Base-by-base conservation (phyloP, 2,888 invertebrate species). In the Scrobipalpa costella region DNA sequence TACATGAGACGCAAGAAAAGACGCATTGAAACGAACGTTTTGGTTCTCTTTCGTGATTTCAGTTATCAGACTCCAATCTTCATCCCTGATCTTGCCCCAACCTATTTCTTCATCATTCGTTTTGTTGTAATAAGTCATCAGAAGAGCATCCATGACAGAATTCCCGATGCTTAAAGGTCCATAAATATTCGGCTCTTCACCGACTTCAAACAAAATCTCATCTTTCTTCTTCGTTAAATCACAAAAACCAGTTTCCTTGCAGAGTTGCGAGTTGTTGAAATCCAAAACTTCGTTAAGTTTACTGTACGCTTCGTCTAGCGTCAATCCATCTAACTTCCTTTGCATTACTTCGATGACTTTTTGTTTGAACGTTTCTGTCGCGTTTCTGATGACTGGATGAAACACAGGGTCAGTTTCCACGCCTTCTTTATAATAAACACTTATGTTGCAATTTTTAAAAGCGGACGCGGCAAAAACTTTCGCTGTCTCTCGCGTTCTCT, bases 101-200 rank as follows among this genome's bases (percentile, higher is more conserved):
- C 81, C 89, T 0, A 90, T 77, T 0, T 84, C 74, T 47, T 81
- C 67, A 5, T 71, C 15, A 0, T 80, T 73, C 62, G 73, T 71
- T 0, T 87, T 88, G 68, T 88, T 84, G 27, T 86, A 90, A 50
- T 79, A 87, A 44, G 81, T 77, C 90, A 90, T 90, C 11, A 88
- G 52, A 65, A 88, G 86, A 0, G 79, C 67, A 69, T 90, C 90
- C 0, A 83, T 76, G 6, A 86, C 69, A 0, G 70, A 63, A 66
- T 80, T 85, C 0, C 77, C 80, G 0, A 83, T 74, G 11, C 50
- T 67, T 5, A 89, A 69, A 0, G 85, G 83, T 0, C 89, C 89
- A 1, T 62, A 63, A 0, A 88, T 44, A 57, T 86, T 70, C 0
- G 86, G 86, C 61, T 87, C 86, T 13, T 73, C 61, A 0, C 80